Conservation (phyloP, 2,113 vertebrate genomes). For the Cheilinus undulatus region DNA sequence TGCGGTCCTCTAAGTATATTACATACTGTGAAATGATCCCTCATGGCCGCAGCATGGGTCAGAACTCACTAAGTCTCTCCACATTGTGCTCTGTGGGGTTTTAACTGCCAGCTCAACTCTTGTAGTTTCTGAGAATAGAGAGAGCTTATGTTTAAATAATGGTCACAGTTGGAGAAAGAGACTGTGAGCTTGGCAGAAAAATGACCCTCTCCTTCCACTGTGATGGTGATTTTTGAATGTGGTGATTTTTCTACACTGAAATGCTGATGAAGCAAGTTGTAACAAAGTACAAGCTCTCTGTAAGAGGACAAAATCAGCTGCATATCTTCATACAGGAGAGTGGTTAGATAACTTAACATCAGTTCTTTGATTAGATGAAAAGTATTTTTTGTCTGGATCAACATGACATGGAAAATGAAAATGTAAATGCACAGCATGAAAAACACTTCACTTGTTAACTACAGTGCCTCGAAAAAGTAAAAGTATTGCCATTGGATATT, state of each 20-base stretch:
- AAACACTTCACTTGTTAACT: no score
- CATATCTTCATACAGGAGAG: constrained; percentile 12
- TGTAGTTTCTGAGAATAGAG: background rate
- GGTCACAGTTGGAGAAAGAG: constrained; percentile 7
- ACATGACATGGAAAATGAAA: no score
- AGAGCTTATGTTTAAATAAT: constrained; percentile 17
- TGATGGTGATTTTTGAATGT: constrained; percentile 20
- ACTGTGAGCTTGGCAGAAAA: constrained; percentile 5
- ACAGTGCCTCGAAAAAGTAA: no score
- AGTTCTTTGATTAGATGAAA: constrained; percentile 8
- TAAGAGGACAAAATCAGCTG: constrained; percentile 30
- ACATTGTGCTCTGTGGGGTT: background rate
- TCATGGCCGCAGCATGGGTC: constrained; percentile 1
- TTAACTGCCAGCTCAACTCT: background rate
- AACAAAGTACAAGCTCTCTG: constrained; percentile 12
- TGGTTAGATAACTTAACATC: background rate
- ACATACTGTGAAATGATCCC: constrained; percentile 7
- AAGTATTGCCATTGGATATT: no score
- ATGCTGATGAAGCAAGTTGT: constrained; percentile 8
- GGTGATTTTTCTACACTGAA: background rate
- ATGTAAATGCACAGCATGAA: background rate
- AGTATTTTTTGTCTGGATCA: background rate
- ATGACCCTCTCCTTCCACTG: background rate
- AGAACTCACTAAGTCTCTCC: background rate
- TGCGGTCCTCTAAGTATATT: constrained; percentile 1